Base-by-base conservation (phyloP, 1,140 invertebrate genomes). In the Achroia grisella region DNA sequence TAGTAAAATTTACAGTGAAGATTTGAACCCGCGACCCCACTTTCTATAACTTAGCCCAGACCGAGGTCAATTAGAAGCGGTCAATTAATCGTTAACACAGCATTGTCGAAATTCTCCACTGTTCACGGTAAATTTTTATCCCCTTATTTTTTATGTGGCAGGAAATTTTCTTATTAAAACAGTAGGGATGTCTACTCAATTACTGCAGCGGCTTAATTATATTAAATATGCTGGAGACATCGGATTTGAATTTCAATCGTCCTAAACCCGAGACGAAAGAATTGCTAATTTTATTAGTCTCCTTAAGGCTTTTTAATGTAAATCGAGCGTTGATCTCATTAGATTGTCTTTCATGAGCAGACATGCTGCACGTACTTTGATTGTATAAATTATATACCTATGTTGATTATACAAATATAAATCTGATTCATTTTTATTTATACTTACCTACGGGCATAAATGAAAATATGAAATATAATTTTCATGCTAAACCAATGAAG, bases 191-290 rank as follows among this genome's bases (percentile, higher is more conserved):
- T 73, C 76, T 77, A 74, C 79, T 83, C 75, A 73, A 79, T 83
- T 83, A 83, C 74, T 52, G 58, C 41, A 63, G 59, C 65, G 62
- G 64, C 67, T 77, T 82, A 83, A 83, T 83, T 83, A 71, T 76
- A 81, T 83, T 79, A 80, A 70, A 73, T 73, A 73, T 73, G 71
- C 67, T 64, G 33, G 61, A 74, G 65, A 69, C 68, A 59, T 66
- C 52, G 68, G 57, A 81, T 81, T 81, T 81, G 75, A 81, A 83
- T 81, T 83, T 81, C 77, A 83, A 83, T 83, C 65, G 66, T 58
- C 57, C 54, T 62, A 68, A 67, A 68, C 61, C 64, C 48, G 51
- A 54, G 56, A 59, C 48, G 61, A 72, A 79, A 74, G 71, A 78
- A 81, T 61, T 70, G 75, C 78, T 81, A 79, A 83, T 81, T 79